Conservation (phyloP, 1,140 invertebrate genomes). For the Matsumurasca onukii region DNA sequence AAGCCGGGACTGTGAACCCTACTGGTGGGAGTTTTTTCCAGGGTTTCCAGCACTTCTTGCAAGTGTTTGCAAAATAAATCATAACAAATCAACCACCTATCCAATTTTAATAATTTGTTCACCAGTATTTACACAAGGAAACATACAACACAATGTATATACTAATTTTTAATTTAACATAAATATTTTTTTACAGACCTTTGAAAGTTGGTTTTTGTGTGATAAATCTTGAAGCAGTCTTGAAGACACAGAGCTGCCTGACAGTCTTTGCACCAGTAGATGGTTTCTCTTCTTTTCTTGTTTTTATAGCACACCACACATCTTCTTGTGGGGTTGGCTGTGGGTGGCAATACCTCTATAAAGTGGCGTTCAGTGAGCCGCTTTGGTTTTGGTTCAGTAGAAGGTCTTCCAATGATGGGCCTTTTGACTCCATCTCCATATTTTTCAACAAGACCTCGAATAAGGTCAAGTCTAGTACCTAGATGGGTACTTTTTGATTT, state of each 20-base stretch:
- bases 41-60: not conserved
- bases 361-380: constrained; percentile 15
- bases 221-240: constrained; percentile 14
- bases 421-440: not conserved
- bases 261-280: constrained; percentile 20
- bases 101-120: not conserved
- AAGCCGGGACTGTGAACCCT: not conserved
- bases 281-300: constrained; percentile 10
- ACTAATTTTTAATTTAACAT: not conserved
- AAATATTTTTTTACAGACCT: not conserved
- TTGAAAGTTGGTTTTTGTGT: not conserved
- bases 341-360: constrained; percentile 16
- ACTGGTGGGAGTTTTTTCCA: not conserved
- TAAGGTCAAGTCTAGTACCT: not conserved
- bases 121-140: not conserved
- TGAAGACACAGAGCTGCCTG: constrained; percentile 6
- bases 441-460: constrained; percentile 2
- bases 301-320: constrained; percentile 14
- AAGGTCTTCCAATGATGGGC: constrained; percentile 7
- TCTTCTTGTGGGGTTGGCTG: constrained; percentile 10
- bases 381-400: constrained; percentile 3
- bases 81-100: not conserved
- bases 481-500: constrained; percentile 8
- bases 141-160: not conserved
- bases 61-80: not conserved